A percentile compares a stretch with the other conserved stretches of the same genome.
phyloP scores from a whole-genome alignment of 1,140 invertebrate species.

The Olivierus martensii region DNA sequence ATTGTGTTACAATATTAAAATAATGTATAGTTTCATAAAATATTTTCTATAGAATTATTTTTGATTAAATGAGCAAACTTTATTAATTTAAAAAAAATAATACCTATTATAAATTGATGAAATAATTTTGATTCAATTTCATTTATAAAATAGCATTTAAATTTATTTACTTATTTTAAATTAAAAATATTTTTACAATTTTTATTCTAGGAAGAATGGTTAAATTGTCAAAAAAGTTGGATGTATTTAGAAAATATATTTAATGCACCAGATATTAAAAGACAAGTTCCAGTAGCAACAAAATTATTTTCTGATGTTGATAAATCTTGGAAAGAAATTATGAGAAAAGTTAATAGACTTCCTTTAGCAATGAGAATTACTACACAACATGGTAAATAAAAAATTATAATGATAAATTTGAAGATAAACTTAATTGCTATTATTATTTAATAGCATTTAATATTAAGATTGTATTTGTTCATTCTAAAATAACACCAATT shows the following conservation, averaged over 20 bases:
- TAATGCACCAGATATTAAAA: conserved; percentile 71
- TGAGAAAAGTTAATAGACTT: conserved; percentile 53
- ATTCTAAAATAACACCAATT: too few species aligned
- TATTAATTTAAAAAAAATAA: too few species aligned
- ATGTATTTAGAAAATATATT: conserved; percentile 75
- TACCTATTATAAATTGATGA: too few species aligned
- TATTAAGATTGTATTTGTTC: too few species aligned
- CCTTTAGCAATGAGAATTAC: conserved; percentile 26
- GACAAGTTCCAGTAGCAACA: conserved; percentile 67
- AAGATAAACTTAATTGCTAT: too few species aligned
- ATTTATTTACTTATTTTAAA: neutral
- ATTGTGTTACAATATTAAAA: too few species aligned
- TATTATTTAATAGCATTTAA: too few species aligned
- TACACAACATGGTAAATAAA: conserved; percentile 45
- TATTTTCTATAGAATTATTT: too few species aligned
- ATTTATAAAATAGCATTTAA: too few species aligned
- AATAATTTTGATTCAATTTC: too few species aligned
- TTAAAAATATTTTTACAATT: neutral
- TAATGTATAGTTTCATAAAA: too few species aligned
- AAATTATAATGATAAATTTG: conserved; percentile 20
- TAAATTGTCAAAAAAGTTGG: conserved; percentile 63
- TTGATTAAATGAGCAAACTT: too few species aligned
- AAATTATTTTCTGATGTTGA: conserved; percentile 70
- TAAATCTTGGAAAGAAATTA: conserved; percentile 74
- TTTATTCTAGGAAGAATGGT: conserved; percentile 53